These are phyloP conservation scores for Pyrgilauda ruficollis DNA, from an alignment of 2,113 vertebrate genomes.

Conservation along the genomic window DNA sequence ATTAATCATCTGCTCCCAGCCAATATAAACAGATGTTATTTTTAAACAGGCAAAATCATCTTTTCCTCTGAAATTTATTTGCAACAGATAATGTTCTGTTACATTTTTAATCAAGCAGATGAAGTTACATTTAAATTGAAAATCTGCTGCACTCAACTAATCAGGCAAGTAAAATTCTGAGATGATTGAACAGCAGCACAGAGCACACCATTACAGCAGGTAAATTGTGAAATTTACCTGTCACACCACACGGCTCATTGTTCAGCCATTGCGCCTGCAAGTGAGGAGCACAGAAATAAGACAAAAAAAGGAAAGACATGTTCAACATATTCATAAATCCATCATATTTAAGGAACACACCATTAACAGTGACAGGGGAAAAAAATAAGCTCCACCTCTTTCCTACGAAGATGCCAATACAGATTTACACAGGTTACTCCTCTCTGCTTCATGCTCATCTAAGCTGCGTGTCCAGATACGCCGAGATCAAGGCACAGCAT, in stretches of 20 bases:
- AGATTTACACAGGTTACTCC: constrained; percentile 46
- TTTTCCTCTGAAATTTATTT: constrained; percentile 82
- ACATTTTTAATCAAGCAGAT: constrained; percentile 85
- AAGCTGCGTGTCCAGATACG: background rate
- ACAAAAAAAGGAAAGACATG: constrained; percentile 70
- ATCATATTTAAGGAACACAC: constrained; percentile 69
- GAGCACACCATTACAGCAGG: constrained; percentile 68
- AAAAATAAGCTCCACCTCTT: constrained; percentile 27
- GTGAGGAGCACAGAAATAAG: constrained; percentile 63
- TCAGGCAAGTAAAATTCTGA: constrained; percentile 74
- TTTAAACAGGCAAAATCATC: constrained; percentile 79
- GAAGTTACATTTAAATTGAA: constrained; percentile 86
- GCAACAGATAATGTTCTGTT: constrained; percentile 82
- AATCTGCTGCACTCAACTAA: constrained; percentile 81
- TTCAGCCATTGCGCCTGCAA: constrained; percentile 63
- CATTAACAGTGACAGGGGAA: constrained; percentile 24
- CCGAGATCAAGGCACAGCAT: constrained; percentile 4
- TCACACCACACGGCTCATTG: constrained; percentile 72
- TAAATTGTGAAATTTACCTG: constrained; percentile 77
- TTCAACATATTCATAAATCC: constrained; percentile 70
- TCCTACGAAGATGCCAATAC: constrained; percentile 25
- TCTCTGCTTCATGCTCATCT: background rate
- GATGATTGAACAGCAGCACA: constrained; percentile 66
- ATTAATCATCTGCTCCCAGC: constrained; percentile 80
- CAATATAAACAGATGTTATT: constrained; percentile 83